Conservation (phyloP, 1,140 invertebrate genomes). For the Dinothrombium tinctorium region DNA sequence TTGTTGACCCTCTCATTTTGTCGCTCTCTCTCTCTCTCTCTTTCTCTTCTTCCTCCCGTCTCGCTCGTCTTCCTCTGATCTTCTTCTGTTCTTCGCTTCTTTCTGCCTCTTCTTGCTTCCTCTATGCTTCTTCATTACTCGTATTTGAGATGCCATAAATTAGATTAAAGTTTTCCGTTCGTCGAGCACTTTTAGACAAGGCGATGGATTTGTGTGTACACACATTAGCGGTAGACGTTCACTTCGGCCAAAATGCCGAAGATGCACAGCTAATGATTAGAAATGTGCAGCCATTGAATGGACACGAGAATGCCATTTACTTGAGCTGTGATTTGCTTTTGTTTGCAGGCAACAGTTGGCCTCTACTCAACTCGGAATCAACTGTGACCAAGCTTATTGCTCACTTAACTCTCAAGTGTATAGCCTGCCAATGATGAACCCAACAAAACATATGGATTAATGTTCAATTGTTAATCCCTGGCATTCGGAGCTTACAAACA, state of each 20-base stretch:
- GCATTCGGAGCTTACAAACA: too few relatives aligned
- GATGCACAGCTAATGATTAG: neutral
- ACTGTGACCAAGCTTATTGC: too few relatives aligned
- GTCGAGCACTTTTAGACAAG: neutral
- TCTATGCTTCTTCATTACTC: too few relatives aligned
- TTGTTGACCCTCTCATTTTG: neutral
- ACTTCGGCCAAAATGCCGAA: neutral
- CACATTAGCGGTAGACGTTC: neutral
- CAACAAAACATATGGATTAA: too few relatives aligned
- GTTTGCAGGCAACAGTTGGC: neutral
- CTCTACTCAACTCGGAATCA: too few relatives aligned
- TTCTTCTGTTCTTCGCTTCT: neutral
- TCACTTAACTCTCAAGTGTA: too few relatives aligned
- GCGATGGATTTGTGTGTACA: neutral
- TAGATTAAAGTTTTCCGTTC: neutral
- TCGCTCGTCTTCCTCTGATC: neutral
- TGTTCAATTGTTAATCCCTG: too few relatives aligned
- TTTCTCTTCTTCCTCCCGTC: neutral
- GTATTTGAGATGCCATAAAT: neutral
- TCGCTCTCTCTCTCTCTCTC: conserved; percentile 4
- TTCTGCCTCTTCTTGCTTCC: neutral
- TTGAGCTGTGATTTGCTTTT: neutral
- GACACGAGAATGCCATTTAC: conserved; percentile 3
- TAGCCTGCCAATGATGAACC: too few relatives aligned
- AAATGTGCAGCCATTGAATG: neutral